Evolutionary conservation across 2,797 vertebrate species (phyloP).

Genomic region (Gymnodraco acuticeps): DNA sequence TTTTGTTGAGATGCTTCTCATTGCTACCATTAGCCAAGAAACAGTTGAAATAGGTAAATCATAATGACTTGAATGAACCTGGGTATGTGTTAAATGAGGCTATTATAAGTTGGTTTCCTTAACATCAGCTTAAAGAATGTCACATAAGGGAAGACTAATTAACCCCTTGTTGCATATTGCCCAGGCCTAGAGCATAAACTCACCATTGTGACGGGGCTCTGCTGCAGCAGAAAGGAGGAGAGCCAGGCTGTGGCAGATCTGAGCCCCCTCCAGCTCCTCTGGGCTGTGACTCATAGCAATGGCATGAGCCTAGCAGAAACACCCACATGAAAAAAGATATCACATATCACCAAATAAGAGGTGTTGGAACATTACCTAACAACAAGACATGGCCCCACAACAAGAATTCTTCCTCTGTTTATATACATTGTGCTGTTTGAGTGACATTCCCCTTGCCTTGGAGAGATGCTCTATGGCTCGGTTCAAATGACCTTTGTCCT

Average conservation of each 20-base stretch:
- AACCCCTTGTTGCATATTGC: slow-evolving; percentile 34
- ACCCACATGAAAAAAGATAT: slow-evolving; percentile 59
- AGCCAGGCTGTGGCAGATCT: slow-evolving; percentile 80
- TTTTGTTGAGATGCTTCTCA: background rate
- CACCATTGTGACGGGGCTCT: slow-evolving; percentile 78
- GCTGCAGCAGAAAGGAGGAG: slow-evolving; percentile 72
- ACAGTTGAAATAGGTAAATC: slow-evolving; percentile 15
- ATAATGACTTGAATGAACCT: slow-evolving; percentile 22
- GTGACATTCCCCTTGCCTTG: slow-evolving; percentile 66
- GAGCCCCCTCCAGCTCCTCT: slow-evolving; percentile 75
- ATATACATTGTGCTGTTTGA: slow-evolving; percentile 5
- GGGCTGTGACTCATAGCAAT: slow-evolving; percentile 79
- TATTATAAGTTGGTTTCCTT: slow-evolving; percentile 46
- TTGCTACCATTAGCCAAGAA: background rate
- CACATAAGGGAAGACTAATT: slow-evolving; percentile 48
- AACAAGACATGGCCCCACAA: slow-evolving; percentile 14
- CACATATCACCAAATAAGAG: slow-evolving; percentile 49
- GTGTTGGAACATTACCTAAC: slow-evolving; percentile 23
- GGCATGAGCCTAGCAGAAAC: slow-evolving; percentile 82
- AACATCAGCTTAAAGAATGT: slow-evolving; percentile 43
- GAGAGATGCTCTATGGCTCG: slow-evolving; percentile 72
- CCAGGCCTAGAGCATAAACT: slow-evolving; percentile 66
- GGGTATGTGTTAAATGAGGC: slow-evolving; percentile 19
- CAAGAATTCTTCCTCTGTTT: background rate
- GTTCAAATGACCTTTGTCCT: slow-evolving; percentile 69